phyloP scores from a whole-genome alignment of 2,797 vertebrate species.

The Gallinago solitaria region DNA sequence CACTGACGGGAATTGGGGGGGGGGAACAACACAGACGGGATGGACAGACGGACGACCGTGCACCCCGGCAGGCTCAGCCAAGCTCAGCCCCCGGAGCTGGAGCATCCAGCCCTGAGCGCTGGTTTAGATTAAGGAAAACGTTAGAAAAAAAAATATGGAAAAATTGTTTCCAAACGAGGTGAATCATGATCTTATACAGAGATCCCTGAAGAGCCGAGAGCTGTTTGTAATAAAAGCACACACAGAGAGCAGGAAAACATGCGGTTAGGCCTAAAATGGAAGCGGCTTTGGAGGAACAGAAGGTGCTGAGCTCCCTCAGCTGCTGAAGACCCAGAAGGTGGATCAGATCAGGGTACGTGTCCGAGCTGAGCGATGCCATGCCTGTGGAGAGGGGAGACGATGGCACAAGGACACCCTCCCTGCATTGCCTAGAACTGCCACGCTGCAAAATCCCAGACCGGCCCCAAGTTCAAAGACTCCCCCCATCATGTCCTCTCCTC shows the following conservation, averaged over 20 bases:
- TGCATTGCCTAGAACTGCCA: background rate
- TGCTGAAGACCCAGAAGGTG: background rate
- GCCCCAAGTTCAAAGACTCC: background rate
- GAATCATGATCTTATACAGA: slow-evolving; percentile 60
- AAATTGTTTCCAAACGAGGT: slow-evolving; percentile 51
- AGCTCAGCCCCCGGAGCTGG: background rate
- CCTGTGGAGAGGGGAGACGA: background rate
- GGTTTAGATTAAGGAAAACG: slow-evolving; percentile 45
- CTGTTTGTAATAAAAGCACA: slow-evolving; percentile 64
- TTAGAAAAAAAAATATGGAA: background rate
- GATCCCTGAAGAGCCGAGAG: slow-evolving; percentile 60
- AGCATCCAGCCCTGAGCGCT: background rate
- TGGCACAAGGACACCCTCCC: background rate
- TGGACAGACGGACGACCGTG: background rate
- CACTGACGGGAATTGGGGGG: accelerated
- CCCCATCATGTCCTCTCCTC: accelerated
- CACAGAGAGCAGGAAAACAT: background rate
- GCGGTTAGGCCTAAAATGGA: background rate
- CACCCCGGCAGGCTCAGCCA: accelerated
- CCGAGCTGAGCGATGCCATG: background rate
- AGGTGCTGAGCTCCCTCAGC: background rate
- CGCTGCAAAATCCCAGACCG: background rate
- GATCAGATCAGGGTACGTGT: accelerated
- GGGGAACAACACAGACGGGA: background rate
- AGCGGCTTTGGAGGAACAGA: background rate